Evolutionary conservation across 2,888 invertebrate species (phyloP), one percentile per base, ranked within the genome.

Genomic region (Hirtodrosophila duncani): DNA sequence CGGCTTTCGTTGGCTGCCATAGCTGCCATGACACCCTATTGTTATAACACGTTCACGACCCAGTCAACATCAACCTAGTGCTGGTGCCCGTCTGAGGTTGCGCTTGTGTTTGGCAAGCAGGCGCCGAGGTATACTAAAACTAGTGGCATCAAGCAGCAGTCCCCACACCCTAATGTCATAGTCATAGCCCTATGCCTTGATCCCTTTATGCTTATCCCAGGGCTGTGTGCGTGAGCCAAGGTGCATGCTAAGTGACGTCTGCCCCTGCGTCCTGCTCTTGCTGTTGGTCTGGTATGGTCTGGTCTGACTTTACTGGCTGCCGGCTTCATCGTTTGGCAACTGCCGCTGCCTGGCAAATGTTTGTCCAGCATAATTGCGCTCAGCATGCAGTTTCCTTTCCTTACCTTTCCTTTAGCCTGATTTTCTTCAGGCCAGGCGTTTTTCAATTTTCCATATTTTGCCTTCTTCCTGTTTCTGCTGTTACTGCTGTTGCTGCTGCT

Each of bases 351-450:
- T 70, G 61, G 69, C 34, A 72, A 78, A 75, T 80, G 70, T 81
- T 81, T 78, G 78, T 78, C 72, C 67, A 75, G 75, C 67, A 80
- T 80, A 80, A 81, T 80, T 80, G 82, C 82, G 67, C 78, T 60
- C 72, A 81, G 79, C 77, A 70, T 75, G 77, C 79, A 77, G 59
- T 75, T 75, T 63, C 60, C 63, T 43, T 44, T 34, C 37, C 16
- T 33, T 34, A 23, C 21, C 34, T 13, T 18, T 6, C 5, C 23
- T 17, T 11, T 18, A 18, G 14, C 9, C 17, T 8, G 7, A n/a
- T 8, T 44, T 30, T 30, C 24, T 18, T 14, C 48, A 16, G 16
- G 34, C 37, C 43, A 11, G 38, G 36, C 24, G 45, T 46, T 64
- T 69, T 72, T 72, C 67, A 64, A 72, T 72, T 62, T 67, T 43